These are phyloP conservation scores for Hololepta plana DNA, from an alignment of 2,888 invertebrate species.

Conservation along the genomic window DNA sequence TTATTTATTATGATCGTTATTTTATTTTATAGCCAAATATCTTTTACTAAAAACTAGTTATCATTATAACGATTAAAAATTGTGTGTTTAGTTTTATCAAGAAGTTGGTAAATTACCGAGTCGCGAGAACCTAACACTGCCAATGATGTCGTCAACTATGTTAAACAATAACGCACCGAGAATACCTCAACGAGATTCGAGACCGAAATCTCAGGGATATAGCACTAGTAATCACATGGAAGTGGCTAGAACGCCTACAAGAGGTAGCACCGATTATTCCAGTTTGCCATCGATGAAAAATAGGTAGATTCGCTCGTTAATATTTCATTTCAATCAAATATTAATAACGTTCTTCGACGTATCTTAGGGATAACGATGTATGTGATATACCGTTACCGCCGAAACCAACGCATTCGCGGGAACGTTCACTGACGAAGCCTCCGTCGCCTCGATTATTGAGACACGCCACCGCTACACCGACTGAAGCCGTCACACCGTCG, in stretches of 20 bases:
- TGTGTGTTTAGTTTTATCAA: no score
- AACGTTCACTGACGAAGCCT: slow-evolving; percentile 33
- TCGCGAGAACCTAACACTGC: slow-evolving; percentile 25
- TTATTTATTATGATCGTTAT: no score
- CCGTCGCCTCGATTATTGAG: slow-evolving; percentile 33
- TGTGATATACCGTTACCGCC: slow-evolving; percentile 30
- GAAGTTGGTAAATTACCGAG: slow-evolving; percentile 16
- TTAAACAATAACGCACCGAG: slow-evolving; percentile 37
- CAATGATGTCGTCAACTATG: slow-evolving; percentile 19
- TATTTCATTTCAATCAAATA: slow-evolving; percentile 1
- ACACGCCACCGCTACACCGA: slow-evolving; percentile 32
- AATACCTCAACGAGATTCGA: slow-evolving; percentile 36
- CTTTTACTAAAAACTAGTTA: no score
- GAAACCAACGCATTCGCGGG: slow-evolving; percentile 28
- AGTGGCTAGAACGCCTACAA: slow-evolving; percentile 24
- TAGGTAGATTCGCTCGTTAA: slow-evolving; percentile 15
- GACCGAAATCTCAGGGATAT: slow-evolving; percentile 41
- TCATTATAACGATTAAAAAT: no score
- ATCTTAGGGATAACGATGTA: slow-evolving; percentile 8
- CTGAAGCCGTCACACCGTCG: slow-evolving; percentile 29
- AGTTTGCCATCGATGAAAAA: slow-evolving; percentile 28
- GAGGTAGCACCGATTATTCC: slow-evolving; percentile 26
- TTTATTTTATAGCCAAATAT: no score
- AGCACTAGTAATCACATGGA: slow-evolving; percentile 25
- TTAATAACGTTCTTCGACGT: slow-evolving; percentile 5